These are phyloP conservation scores for Phallusia fumigata DNA, from an alignment of 23 tunicate genomes.

Conservation along the genomic window DNA sequence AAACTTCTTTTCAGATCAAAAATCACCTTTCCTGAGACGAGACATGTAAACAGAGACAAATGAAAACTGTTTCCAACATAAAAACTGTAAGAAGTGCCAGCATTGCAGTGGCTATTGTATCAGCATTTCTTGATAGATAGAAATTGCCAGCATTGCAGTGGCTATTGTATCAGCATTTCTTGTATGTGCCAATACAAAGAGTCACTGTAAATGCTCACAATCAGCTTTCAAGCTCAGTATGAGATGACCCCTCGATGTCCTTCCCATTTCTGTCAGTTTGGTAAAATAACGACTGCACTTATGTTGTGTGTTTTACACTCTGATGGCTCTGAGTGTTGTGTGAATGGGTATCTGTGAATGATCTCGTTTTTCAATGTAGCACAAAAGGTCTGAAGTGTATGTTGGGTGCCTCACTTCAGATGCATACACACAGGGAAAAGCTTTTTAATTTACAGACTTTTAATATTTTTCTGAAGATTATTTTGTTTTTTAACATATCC, in stretches of 20 bases:
- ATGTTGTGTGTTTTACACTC: neutral
- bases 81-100: neutral
- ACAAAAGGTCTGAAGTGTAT: neutral
- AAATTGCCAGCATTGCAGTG: conserved; percentile 30
- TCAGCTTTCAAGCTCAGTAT: neutral
- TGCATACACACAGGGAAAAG: too few relatives aligned
- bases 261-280: neutral
- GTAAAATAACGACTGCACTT: neutral
- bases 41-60: too few relatives aligned
- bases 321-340: neutral
- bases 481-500: too few relatives aligned
- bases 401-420: too few relatives aligned
- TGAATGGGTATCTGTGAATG: neutral
- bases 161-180: conserved; percentile 5
- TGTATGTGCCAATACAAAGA: conserved; percentile 42
- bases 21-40: too few relatives aligned
- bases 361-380: neutral
- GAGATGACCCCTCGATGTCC: neutral
- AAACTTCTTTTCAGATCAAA: too few relatives aligned
- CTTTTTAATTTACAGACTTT: too few relatives aligned
- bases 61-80: too few relatives aligned
- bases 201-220: conserved; percentile 60
- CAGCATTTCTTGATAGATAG: neutral
- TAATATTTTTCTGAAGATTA: too few relatives aligned
- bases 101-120: conserved; percentile 39